Percentiles rank a stretch among this genome's conserved stretches.
phyloP scores from a whole-genome alignment of 2,888 invertebrate genomes.

The Phanerotoma sp. region DNA sequence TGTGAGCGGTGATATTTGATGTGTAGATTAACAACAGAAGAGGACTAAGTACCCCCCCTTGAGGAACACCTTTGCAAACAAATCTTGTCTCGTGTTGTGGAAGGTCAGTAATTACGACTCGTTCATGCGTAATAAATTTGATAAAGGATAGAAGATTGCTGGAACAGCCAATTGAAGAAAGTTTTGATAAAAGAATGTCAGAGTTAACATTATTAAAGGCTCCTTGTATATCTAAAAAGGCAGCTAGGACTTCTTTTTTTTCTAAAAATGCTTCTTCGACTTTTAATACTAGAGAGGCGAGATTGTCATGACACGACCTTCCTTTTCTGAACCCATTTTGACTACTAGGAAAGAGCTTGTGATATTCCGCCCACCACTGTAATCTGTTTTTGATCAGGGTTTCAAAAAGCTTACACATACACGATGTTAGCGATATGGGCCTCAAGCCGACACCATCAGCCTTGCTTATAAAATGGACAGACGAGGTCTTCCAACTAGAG shows the following conservation, averaged over 20 bases:
- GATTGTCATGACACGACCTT: constrained; percentile 8
- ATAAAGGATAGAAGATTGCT: neutral
- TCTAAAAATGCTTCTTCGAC: constrained; percentile 1
- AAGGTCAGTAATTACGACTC: neutral
- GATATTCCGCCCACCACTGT: neutral
- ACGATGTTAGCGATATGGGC: constrained; percentile 10
- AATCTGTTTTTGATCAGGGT: neutral
- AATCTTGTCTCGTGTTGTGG: neutral
- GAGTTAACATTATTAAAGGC: constrained; percentile 18
- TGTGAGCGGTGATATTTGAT: too few species aligned
- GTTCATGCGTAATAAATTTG: neutral
- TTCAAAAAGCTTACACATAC: constrained; percentile 3
- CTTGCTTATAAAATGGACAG: neutral
- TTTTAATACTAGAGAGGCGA: neutral
- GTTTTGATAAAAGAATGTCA: neutral
- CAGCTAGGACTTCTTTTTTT: neutral
- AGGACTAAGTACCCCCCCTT: neutral
- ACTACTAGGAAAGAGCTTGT: neutral
- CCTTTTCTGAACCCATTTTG: constrained; percentile 5
- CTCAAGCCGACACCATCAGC: neutral
- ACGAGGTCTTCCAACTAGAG: neutral
- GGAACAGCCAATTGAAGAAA: too few species aligned
- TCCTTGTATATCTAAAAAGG: constrained; percentile 13
- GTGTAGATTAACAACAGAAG: neutral
- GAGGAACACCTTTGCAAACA: neutral